Evolutionary conservation across 1,140 invertebrate genomes (phyloP), one percentile per base, ranked within the genome.

Genomic region (Drosophila equinoxialis): DNA sequence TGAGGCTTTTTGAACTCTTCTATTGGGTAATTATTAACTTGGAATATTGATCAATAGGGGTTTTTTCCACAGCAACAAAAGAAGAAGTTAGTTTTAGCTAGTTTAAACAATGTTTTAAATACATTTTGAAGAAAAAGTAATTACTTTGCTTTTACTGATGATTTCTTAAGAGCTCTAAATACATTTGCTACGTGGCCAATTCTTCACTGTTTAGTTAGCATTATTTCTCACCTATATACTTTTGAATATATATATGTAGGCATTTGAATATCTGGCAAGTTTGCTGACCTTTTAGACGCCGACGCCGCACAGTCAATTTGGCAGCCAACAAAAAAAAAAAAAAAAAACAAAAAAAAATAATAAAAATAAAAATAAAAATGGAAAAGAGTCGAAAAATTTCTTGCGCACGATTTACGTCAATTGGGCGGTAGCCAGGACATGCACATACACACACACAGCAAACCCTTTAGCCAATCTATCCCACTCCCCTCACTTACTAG

Each of bases 381-480:
- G 17, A 23, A 20, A 51, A 48, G n/a, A 7, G 42, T 4, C 6
- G 42, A 14, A 45, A 51, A 51, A 51, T 51, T 17, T 51, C 70
- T 80, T 87, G 83, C 60, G 68, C 79, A 87, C 83, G 84, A 87
- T 89, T 87, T 80, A 87, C 83, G 76, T 87, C 76, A 77, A 82
- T 87, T 86, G 83, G 83, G 81, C 72, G 71, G 68, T 67, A 67
- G 83, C 83, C 83, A 77, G 74, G 74, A 76, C 73, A 76, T 74
- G 74, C 74, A 14, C 67, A 71, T 3, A 39, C 37, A 39, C 37
- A 39, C 37, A 39, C 11, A 39, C 37, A 39, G 10, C 35, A 37
- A 37, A 30, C 37, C 23, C 17, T 26, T 30, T 23, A 42, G 17
- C 23, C 39, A 51, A 58, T n/a, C 48, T 35, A 26, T 35, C 39